A percentile compares a stretch with the other conserved stretches of the same genome.
Evolutionary conservation across 1,140 invertebrate genomes (phyloP).

Genomic region (Heliconius hermathena): DNA sequence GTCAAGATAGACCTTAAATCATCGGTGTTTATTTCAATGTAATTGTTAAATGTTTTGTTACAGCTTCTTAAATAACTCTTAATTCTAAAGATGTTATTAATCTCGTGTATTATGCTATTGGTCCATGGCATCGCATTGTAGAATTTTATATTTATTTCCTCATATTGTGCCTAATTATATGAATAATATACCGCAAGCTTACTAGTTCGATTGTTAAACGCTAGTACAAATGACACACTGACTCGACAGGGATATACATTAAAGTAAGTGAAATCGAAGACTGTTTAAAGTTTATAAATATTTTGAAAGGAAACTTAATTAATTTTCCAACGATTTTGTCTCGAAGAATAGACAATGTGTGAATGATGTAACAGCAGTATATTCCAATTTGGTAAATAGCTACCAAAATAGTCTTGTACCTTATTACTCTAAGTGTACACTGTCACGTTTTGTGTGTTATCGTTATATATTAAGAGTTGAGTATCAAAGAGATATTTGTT

Average conservation of each 20-base stretch:
- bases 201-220: slow-evolving; percentile 63
- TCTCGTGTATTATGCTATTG: background rate
- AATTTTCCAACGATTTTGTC: slow-evolving; percentile 53
- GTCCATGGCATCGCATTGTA: slow-evolving; percentile 27
- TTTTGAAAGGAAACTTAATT: slow-evolving; percentile 61
- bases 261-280: slow-evolving; percentile 78
- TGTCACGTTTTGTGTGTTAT: slow-evolving; percentile 39
- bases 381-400: slow-evolving; percentile 71
- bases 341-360: slow-evolving; percentile 49
- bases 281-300: slow-evolving; percentile 78
- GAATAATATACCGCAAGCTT: slow-evolving; percentile 53
- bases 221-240: slow-evolving; percentile 77
- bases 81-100: background rate
- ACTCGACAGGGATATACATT: slow-evolving; percentile 76
- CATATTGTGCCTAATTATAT: slow-evolving; percentile 62
- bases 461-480: slow-evolving; percentile 17
- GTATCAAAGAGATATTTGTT: slow-evolving; percentile 24
- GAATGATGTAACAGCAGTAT: slow-evolving; percentile 58
- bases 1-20: slow-evolving; percentile 36
- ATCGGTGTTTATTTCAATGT: slow-evolving; percentile 34
- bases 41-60: slow-evolving; percentile 47
- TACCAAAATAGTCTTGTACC: slow-evolving; percentile 72
- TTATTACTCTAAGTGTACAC: slow-evolving; percentile 68
- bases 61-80: slow-evolving; percentile 40
- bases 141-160: slow-evolving; percentile 46